A percentile compares a stretch with the other conserved stretches of the same genome.
Conservation (phyloP, 2,797 vertebrate species). For the Danionella dracula region DNA sequence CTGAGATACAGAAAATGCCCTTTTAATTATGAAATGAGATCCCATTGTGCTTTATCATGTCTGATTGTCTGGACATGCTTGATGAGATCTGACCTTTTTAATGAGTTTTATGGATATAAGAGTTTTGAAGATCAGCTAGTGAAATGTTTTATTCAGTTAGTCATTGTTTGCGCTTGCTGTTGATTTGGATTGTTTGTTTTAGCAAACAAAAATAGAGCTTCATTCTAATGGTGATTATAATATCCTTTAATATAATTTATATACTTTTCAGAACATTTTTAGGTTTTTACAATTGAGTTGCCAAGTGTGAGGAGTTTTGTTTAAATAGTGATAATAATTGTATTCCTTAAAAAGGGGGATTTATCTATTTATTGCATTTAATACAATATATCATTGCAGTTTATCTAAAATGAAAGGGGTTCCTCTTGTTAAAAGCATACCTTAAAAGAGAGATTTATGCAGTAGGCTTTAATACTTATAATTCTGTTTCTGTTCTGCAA, state of each 20-base stretch:
- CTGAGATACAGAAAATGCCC: constrained; percentile 5
- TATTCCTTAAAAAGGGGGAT: too few relatives aligned
- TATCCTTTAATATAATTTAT: background rate
- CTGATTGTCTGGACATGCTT: background rate
- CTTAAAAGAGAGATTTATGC: too few relatives aligned
- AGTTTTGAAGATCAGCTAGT: background rate
- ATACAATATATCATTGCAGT: too few relatives aligned
- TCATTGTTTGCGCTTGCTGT: background rate
- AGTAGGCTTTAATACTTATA: too few relatives aligned
- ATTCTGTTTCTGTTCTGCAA: too few relatives aligned
- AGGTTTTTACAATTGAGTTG: background rate
- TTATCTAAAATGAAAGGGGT: too few relatives aligned
- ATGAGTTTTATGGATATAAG: background rate
- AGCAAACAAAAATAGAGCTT: background rate
- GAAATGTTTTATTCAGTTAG: background rate
- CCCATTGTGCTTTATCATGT: background rate
- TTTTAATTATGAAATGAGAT: constrained; percentile 13
- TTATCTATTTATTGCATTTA: too few relatives aligned
- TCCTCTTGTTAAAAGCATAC: too few relatives aligned
- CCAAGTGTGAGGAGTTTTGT: too few relatives aligned
- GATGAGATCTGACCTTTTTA: background rate
- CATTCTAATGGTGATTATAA: background rate
- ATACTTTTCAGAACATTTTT: background rate
- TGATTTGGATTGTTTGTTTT: background rate
- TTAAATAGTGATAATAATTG: too few relatives aligned